A percentile compares a stretch with the other conserved stretches of the same genome.
Conservation (phyloP, 1,140 invertebrate genomes). For the Drosophila subobscura region DNA sequence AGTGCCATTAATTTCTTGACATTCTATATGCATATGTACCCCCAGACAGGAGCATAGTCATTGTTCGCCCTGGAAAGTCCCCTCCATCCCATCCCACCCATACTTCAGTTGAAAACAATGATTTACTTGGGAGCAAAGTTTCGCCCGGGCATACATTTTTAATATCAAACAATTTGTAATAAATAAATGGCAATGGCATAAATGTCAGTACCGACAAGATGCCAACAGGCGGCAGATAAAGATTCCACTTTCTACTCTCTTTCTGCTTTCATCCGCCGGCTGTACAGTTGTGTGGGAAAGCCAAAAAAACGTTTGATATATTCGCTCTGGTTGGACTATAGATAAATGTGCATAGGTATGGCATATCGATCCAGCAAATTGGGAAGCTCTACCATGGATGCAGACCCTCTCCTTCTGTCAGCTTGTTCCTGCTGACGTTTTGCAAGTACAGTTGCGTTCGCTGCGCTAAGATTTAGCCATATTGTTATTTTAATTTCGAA, state of each 20-base stretch:
- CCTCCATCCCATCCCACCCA: slow-evolving; percentile 10
- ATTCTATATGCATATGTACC: slow-evolving; percentile 57
- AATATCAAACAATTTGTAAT: slow-evolving; percentile 80
- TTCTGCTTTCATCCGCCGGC: too few relatives aligned
- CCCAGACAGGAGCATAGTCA: slow-evolving; percentile 20
- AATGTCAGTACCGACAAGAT: slow-evolving; percentile 64
- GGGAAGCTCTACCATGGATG: too few relatives aligned
- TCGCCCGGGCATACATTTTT: slow-evolving; percentile 62
- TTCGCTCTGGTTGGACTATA: background rate
- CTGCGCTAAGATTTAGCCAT: slow-evolving; percentile 43
- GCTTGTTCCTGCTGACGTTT: background rate
- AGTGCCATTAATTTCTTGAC: slow-evolving; percentile 78
- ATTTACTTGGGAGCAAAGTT: slow-evolving; percentile 60
- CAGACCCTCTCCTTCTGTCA: background rate
- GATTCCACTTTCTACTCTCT: too few relatives aligned
- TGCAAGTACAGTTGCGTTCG: slow-evolving; percentile 48
- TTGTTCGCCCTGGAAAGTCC: background rate
- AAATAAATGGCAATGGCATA: slow-evolving; percentile 71
- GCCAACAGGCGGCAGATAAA: slow-evolving; percentile 1
- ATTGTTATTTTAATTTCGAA: slow-evolving; percentile 79
- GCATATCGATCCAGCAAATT: background rate
- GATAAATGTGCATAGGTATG: background rate
- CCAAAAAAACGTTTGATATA: too few relatives aligned
- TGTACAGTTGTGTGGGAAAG: too few relatives aligned
- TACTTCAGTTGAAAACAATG: slow-evolving; percentile 47